These are phyloP conservation scores for Naso thynnoides DNA, from an alignment of 2,797 vertebrate species.

Conservation along the genomic window DNA sequence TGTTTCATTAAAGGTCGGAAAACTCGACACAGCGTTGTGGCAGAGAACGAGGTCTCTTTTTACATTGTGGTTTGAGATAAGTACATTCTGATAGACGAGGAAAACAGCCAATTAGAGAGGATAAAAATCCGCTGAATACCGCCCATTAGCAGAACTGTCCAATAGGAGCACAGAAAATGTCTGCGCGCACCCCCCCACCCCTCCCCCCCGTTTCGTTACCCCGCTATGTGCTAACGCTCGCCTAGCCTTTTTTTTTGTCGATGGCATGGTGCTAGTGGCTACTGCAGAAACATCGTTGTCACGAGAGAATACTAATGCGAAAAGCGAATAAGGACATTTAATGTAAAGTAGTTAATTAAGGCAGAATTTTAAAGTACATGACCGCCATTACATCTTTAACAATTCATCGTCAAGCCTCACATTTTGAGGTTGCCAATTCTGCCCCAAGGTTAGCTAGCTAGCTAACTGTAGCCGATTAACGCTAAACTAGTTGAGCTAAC, in stretches of 20 bases:
- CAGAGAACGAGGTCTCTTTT: slow-evolving; percentile 17
- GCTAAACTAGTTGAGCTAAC: slow-evolving; percentile 73
- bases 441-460: slow-evolving; percentile 79
- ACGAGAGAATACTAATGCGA: slow-evolving; percentile 43
- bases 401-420: slow-evolving; percentile 51
- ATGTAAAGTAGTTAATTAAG: slow-evolving; percentile 29
- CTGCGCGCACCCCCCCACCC: too few species aligned
- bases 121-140: background rate
- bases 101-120: slow-evolving; percentile 53
- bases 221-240: slow-evolving; percentile 65
- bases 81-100: slow-evolving; percentile 63
- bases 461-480: slow-evolving; percentile 82
- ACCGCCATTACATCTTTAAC: slow-evolving; percentile 40
- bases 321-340: slow-evolving; percentile 29
- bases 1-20: rapidly evolving
- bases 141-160: slow-evolving; percentile 27
- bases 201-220: slow-evolving; percentile 63
- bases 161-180: slow-evolving; percentile 45
- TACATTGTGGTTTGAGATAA: slow-evolving; percentile 53
- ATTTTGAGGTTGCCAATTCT: slow-evolving; percentile 73
- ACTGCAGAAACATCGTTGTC: slow-evolving; percentile 42
- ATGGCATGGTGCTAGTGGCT: slow-evolving; percentile 77
- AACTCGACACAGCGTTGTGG: background rate
- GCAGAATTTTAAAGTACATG: slow-evolving; percentile 57
- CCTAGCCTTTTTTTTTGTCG: slow-evolving; percentile 72